Base-by-base conservation (phyloP, 1,140 invertebrate species). In the Popillia japonica region DNA sequence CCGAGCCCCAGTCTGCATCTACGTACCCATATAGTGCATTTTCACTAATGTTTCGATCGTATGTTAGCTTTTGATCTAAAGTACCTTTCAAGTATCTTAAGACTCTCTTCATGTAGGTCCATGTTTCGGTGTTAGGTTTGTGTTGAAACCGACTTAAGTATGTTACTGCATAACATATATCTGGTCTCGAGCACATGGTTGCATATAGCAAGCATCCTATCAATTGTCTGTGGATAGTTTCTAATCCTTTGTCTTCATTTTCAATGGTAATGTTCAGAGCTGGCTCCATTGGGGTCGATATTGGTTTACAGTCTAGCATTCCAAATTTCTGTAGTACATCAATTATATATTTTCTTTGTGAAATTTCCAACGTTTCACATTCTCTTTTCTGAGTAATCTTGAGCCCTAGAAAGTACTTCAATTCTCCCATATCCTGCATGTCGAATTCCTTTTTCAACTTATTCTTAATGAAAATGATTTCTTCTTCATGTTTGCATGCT, bases 141-240 rank as follows among this genome's bases (percentile, higher is more conserved):
- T 23, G 20, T 68, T 68, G 61, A 10, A 23, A 68, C 17, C 10
- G 20, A 34, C 61, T 40, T 14, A 74, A 22, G 23, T 27, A 27
- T 27, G 20, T 74, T 17, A 34, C 17, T 40, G 72, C 72, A 6
- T 17, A n/a, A n/a, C 40, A 40, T 40, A 74, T 74, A 74, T 76
- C 75, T 20, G 76, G 76, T 34, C 76, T 40, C 20, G 76, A 55
- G 23, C 44, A 61, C 40, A 77, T 23, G n/a, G 48, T 77, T 77
- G 55, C 44, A 27, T 77, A 64, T 3, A 61, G 44, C 14, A 77
- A 34, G 48, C 55, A 77, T 27, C 76, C 76, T 61, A 77, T 77
- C 42, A 77, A 64, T n/a, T 77, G 34, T 64, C 42, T 77, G 27
- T 48, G 34, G 34, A 48, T 42, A 11, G 44, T 48, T 61, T 77